A percentile compares a stretch with the other conserved stretches of the same genome.
phyloP scores from a whole-genome alignment of 2,888 invertebrate genomes.

The Agrotis segetum region DNA sequence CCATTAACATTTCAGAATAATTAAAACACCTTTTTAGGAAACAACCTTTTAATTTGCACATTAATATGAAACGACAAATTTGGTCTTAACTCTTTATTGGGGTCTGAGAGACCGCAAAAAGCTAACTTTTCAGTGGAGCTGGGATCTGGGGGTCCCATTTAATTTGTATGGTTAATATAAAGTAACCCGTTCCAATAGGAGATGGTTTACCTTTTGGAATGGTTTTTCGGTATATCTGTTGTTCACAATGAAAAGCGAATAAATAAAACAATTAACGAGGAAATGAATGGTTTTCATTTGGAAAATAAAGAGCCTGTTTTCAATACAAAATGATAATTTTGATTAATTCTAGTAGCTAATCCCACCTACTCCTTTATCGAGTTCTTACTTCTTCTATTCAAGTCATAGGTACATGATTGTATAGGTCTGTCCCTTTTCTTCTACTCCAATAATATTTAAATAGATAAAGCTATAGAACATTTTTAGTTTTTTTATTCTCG shows the following conservation, averaged over 20 bases:
- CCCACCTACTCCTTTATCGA: too few relatives aligned
- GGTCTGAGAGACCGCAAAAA: constrained; percentile 69
- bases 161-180: constrained; percentile 76
- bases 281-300: constrained; percentile 8
- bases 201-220: constrained; percentile 68
- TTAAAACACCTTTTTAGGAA: constrained; percentile 53
- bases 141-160: constrained; percentile 64
- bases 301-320: background rate
- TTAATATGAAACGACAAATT: constrained; percentile 60
- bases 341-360: too few relatives aligned
- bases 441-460: too few relatives aligned
- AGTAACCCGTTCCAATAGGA: constrained; percentile 68
- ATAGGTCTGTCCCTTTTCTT: too few relatives aligned
- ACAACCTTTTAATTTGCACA: constrained; percentile 51
- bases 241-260: constrained; percentile 46
- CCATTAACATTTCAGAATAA: constrained; percentile 56
- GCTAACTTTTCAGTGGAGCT: constrained; percentile 68
- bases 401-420: too few relatives aligned
- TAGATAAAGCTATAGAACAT: too few relatives aligned
- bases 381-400: too few relatives aligned
- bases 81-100: constrained; percentile 56
- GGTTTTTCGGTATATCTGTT: constrained; percentile 73
- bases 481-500: too few relatives aligned
- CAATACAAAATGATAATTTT: background rate
- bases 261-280: constrained; percentile 6